These are phyloP conservation scores for Peromyscus maniculatus DNA, from an alignment of 2,113 vertebrate genomes.

Conservation along the genomic window DNA sequence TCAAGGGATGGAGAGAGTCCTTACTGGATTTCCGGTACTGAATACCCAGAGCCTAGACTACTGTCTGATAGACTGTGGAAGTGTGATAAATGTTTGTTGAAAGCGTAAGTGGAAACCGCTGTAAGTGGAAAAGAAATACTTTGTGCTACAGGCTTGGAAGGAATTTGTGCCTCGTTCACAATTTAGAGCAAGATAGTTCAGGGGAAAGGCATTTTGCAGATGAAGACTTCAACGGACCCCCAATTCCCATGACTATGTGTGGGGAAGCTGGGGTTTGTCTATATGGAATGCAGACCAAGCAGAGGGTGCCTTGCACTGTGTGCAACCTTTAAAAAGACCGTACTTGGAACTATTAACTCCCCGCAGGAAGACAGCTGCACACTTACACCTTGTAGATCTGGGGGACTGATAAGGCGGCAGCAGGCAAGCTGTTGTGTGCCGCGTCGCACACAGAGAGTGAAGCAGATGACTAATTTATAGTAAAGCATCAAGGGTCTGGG, in stretches of 20 bases:
- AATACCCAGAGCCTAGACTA: not conserved
- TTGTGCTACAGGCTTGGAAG: not conserved
- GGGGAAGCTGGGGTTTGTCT: not conserved
- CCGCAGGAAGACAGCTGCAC: not conserved
- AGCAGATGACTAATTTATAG: not conserved
- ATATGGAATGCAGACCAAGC: not conserved
- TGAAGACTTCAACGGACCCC: not conserved
- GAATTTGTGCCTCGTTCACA: slow-evolving; percentile 3
- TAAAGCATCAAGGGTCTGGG: not conserved
- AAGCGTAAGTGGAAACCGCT: not conserved
- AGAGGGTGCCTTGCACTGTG: not conserved
- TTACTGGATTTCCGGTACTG: not conserved
- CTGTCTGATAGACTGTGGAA: not conserved
- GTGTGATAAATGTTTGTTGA: not conserved
- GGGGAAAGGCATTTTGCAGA: slow-evolving; percentile 27
- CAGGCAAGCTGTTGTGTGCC: not conserved
- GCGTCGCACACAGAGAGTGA: not conserved
- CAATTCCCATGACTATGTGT: not conserved
- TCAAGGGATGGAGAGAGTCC: not conserved
- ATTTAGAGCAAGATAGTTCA: not conserved
- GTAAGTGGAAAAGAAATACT: not conserved
- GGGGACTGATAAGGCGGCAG: not conserved
- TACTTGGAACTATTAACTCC: not conserved
- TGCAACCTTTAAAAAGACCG: not conserved
- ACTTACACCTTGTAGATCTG: fast-evolving